Conservation (phyloP, 1,140 invertebrate genomes). For the Drosophila paulistorum region DNA sequence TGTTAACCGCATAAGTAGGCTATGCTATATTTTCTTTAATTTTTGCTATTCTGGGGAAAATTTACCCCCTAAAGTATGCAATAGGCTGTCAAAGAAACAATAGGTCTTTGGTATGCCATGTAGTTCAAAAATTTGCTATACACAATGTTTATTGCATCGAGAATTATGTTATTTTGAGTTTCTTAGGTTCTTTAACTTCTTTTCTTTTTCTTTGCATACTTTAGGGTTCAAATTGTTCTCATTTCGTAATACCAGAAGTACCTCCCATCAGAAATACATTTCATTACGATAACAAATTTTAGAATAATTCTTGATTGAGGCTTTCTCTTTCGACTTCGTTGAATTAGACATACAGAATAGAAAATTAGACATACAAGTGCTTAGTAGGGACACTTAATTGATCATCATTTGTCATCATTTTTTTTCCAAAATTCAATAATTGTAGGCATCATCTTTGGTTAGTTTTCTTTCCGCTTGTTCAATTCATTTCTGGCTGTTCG, state of each 20-base stretch:
- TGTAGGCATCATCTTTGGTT: slow-evolving; percentile 6
- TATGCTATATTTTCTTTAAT: neutral
- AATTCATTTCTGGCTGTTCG: slow-evolving; percentile 39
- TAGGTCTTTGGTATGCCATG: neutral
- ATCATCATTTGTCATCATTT: slow-evolving; percentile 33
- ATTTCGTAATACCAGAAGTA: no score
- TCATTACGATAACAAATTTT: neutral
- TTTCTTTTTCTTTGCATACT: neutral
- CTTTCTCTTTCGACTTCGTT: slow-evolving; percentile 1
- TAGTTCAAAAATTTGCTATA: neutral
- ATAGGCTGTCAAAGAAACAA: no score
- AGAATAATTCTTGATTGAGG: neutral
- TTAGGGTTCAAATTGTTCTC: no score
- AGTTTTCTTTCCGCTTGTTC: neutral
- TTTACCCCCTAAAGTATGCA: no score
- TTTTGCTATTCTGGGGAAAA: no score
- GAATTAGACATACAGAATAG: neutral
- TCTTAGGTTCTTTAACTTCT: neutral
- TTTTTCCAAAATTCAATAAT: neutral
- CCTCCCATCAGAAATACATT: no score
- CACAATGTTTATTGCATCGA: no score
- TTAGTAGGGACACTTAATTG: slow-evolving; percentile 66
- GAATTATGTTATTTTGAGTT: no score
- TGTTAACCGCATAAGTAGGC: neutral
- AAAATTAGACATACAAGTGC: neutral